Base-by-base conservation (phyloP, 2,888 invertebrate genomes). In the Conomelus anceps region DNA sequence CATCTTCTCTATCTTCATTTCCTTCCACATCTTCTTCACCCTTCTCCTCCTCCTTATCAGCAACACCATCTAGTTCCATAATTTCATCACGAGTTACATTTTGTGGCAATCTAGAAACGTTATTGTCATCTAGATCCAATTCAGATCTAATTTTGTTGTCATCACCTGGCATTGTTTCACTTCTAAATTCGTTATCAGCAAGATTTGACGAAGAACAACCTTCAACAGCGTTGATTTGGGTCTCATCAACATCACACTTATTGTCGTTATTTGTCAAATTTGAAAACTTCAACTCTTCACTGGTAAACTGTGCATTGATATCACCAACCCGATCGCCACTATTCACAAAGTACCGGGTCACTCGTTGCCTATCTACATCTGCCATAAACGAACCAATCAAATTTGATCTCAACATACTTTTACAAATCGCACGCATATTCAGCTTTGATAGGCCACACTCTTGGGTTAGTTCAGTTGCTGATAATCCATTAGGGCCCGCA, bases 341-440 rank as follows among this genome's bases (percentile, higher is more conserved):
- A 22, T 86, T 23, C 17, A 86, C 85, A 20, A 86, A 93, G 92
- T 92, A 94, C 92, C 93, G 94, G 13, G 93, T 93, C 0, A 94
- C 93, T 85, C 95, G 93, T 91, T 95, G 95, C 84, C 95, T 93
- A 11, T 95, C 95, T 85, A 93, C 92, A 91, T 95, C 95, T 86
- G 94, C 93, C 92, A 94, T 93, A 90, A 94, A 94, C 0, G 93
- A 93, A 17, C 94, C 93, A 6, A 95, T 93, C n/a, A 94, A 91
- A 90, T 92, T 93, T 26, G 91, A 91, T 89, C 93, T 94, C 63
- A 93, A 92, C 22, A 95, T 92, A 91, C 94, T 94, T 41, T 94
- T 93, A n/a, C 92, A 92, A 41, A 94, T 91, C 4, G 94, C 93
- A 0, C 95, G 93, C 0, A 94, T 92, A n/a, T 93, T 93, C 0